Conservation (phyloP, 2,888 invertebrate species). For the Hirudinaria manillensis region DNA sequence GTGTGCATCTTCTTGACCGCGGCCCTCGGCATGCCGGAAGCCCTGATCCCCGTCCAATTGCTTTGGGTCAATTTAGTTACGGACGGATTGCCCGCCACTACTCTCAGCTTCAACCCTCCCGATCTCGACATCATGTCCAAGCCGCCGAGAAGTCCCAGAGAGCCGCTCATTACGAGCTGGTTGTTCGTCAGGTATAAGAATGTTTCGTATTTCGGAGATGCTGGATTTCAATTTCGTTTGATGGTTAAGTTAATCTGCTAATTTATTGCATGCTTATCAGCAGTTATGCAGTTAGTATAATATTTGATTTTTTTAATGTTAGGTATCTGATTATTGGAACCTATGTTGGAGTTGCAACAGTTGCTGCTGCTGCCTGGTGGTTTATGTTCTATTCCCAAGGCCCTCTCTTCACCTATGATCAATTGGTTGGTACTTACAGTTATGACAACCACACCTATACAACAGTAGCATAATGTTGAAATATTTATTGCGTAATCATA, state of each 20-base stretch:
- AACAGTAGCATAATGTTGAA: neutral
- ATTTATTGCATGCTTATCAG: neutral
- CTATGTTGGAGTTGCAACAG: constrained; percentile 95
- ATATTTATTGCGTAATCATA: neutral
- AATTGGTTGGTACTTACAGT: constrained; percentile 57
- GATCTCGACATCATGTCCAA: constrained; percentile 99
- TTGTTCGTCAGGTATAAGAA: constrained; percentile 74
- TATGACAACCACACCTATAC: neutral
- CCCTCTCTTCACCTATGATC: constrained; percentile 91
- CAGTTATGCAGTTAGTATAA: neutral
- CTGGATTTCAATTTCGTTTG: neutral
- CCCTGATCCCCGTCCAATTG: constrained; percentile 96
- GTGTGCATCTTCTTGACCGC: constrained; percentile 90
- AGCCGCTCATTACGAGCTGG: constrained; percentile 98
- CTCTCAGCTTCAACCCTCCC: constrained; percentile 98
- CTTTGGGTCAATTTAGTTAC: constrained; percentile 99
- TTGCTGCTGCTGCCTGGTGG: constrained; percentile 99
- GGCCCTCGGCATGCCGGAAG: constrained; percentile 97
- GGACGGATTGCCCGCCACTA: constrained; percentile 89
- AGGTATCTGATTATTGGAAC: constrained; percentile 54
- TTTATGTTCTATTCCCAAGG: constrained; percentile 90
- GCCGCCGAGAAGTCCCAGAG: constrained; percentile 92
- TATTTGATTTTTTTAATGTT: neutral
- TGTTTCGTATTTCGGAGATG: neutral
- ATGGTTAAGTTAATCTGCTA: neutral